phyloP scores from a whole-genome alignment of 2,888 invertebrate genomes.

The Caradrina kadenii region DNA sequence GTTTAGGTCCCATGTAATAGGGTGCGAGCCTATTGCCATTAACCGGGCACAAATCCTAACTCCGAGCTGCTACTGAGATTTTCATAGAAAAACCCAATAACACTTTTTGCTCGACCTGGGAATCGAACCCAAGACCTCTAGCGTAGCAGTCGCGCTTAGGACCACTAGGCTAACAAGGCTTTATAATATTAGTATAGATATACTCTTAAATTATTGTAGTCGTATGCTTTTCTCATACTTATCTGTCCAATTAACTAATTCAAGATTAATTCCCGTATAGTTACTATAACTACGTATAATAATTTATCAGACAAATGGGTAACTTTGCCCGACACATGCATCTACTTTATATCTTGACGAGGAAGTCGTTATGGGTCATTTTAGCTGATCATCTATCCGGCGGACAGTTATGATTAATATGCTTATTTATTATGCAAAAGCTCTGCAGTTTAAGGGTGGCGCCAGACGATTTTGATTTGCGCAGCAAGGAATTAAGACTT shows the following conservation, averaged over 20 bases:
- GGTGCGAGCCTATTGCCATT: too few species aligned
- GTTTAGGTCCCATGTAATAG: too few species aligned
- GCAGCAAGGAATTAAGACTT: not conserved
- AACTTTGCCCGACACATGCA: conserved; percentile 6
- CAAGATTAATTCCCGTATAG: too few species aligned
- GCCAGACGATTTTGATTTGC: not conserved
- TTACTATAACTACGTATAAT: not conserved
- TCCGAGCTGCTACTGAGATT: too few species aligned
- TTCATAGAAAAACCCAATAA: too few species aligned
- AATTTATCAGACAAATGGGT: not conserved
- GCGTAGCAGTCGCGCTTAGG: too few species aligned
- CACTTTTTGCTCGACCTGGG: too few species aligned
- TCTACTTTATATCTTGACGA: conserved; percentile 41
- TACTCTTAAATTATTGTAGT: too few species aligned
- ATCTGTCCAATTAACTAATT: conserved; percentile 2
- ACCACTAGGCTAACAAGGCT: too few species aligned
- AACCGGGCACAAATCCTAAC: too few species aligned
- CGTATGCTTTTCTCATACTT: not conserved
- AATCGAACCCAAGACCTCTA: too few species aligned
- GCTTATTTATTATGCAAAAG: conserved; percentile 37
- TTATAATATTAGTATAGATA: too few species aligned
- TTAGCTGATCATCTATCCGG: not conserved
- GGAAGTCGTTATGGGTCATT: conserved; percentile 38
- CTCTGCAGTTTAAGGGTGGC: not conserved
- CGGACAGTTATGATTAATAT: conserved; percentile 28